Evolutionary conservation across 2,888 invertebrate species (phyloP).

Genomic region (Plagodis pulveraria): DNA sequence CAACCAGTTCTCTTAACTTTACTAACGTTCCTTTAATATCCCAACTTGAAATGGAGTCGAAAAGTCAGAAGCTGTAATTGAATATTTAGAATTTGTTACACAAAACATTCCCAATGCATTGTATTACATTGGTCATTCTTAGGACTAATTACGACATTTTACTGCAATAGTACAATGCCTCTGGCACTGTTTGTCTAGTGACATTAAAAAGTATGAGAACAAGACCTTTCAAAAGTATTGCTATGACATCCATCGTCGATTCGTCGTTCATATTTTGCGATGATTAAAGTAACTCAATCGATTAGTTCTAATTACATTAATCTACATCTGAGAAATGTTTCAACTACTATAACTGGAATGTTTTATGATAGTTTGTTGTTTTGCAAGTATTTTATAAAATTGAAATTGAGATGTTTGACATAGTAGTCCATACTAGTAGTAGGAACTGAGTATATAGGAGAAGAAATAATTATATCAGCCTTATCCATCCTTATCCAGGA

Average conservation of each 20-base stretch:
- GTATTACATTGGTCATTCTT: conserved; percentile 25
- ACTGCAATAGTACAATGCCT: conserved; percentile 50
- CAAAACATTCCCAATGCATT: conserved; percentile 20
- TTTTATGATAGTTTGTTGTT: not conserved
- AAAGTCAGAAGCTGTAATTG: conserved; percentile 5
- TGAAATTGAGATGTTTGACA: too few species aligned
- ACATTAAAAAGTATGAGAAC: conserved; percentile 82
- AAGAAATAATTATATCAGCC: too few species aligned
- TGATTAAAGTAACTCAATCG: conserved; percentile 38
- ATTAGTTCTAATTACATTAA: conserved; percentile 45
- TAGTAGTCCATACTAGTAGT: too few species aligned
- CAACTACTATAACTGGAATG: conserved; percentile 3
- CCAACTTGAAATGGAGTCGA: not conserved
- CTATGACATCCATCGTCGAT: conserved; percentile 63
- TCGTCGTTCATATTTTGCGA: conserved; percentile 47
- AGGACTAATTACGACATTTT: conserved; percentile 36
- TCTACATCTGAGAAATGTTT: conserved; percentile 26
- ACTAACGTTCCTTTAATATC: too few species aligned
- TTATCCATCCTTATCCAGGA: too few species aligned
- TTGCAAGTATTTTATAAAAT: too few species aligned
- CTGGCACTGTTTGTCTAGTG: conserved; percentile 61
- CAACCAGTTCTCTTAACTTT: too few species aligned
- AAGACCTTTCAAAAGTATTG: conserved; percentile 69
- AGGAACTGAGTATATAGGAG: too few species aligned
- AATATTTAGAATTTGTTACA: conserved; percentile 12